phyloP scores from a whole-genome alignment of 2,888 invertebrate species.

The Brachynemurus nebulosus region DNA sequence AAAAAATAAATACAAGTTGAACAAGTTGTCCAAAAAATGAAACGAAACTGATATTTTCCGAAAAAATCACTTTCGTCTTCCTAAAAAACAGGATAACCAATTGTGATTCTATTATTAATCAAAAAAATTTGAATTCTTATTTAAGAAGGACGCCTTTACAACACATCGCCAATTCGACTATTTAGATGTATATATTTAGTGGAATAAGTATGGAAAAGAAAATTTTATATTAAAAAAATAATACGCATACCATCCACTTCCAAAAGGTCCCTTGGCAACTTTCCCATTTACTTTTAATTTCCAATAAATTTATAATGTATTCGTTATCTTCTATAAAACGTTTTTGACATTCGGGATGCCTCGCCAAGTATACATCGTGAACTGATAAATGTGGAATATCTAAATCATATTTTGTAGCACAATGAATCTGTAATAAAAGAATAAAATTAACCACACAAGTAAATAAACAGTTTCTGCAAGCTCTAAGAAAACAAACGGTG shows the following conservation, averaged over 20 bases:
- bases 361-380: slow-evolving; percentile 16
- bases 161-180: too few species aligned
- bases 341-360: slow-evolving; percentile 14
- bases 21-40: too few species aligned
- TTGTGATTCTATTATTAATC: too few species aligned
- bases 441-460: not conserved
- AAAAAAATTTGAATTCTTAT: too few species aligned
- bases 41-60: too few species aligned
- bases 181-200: too few species aligned
- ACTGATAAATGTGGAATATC: slow-evolving; percentile 16
- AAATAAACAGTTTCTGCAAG: not conserved
- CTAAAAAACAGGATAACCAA: too few species aligned
- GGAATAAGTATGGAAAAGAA: not conserved
- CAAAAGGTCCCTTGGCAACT: slow-evolving; percentile 18
- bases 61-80: too few species aligned
- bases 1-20: too few species aligned
- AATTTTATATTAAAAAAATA: too few species aligned
- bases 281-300: slow-evolving; percentile 18
- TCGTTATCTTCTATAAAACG: slow-evolving; percentile 17
- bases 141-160: too few species aligned
- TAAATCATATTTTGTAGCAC: slow-evolving; percentile 6
- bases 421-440: not conserved
- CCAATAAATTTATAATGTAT: slow-evolving; percentile 14
- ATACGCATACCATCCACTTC: slow-evolving; percentile 23
- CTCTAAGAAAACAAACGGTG: not conserved